A percentile compares a stretch with the other conserved stretches of the same genome.
Evolutionary conservation across 2,797 vertebrate genomes (phyloP).

Genomic region (Darevskia mixta): DNA sequence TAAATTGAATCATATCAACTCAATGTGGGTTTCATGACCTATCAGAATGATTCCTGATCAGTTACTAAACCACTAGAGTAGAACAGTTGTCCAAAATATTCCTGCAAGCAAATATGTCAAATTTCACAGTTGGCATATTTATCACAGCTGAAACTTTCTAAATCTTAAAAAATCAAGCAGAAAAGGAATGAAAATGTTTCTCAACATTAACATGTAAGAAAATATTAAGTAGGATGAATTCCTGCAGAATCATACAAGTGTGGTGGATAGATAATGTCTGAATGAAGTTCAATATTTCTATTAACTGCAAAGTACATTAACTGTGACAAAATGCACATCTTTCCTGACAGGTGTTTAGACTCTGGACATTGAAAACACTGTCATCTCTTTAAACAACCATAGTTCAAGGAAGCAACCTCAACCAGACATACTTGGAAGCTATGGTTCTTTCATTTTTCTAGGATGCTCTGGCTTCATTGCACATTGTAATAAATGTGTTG

Average conservation of each 20-base stretch:
- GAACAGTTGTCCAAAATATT: background rate
- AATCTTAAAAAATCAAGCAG: background rate
- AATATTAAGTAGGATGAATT: background rate
- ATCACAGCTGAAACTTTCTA: background rate
- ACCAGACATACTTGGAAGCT: constrained; percentile 18
- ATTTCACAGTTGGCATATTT: background rate
- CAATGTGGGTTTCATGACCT: constrained; percentile 6
- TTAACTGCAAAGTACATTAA: constrained; percentile 28
- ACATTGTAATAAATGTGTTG: background rate
- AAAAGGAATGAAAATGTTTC: background rate
- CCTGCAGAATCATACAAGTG: background rate
- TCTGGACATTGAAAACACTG: constrained; percentile 13
- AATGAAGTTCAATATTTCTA: background rate
- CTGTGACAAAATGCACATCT: constrained; percentile 28
- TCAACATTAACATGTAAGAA: constrained; percentile 10
- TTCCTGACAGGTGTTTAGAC: constrained; percentile 36
- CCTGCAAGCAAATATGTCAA: background rate
- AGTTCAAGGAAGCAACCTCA: constrained; percentile 37
- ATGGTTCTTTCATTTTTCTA: constrained; percentile 3
- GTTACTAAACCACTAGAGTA: background rate
- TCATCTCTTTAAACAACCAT: constrained; percentile 22
- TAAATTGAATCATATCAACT: background rate
- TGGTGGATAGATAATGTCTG: background rate
- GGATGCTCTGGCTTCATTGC: background rate
- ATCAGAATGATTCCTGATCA: background rate